Evolutionary conservation across 2,113 vertebrate genomes (phyloP).

Genomic region (Ifrita kowaldi): DNA sequence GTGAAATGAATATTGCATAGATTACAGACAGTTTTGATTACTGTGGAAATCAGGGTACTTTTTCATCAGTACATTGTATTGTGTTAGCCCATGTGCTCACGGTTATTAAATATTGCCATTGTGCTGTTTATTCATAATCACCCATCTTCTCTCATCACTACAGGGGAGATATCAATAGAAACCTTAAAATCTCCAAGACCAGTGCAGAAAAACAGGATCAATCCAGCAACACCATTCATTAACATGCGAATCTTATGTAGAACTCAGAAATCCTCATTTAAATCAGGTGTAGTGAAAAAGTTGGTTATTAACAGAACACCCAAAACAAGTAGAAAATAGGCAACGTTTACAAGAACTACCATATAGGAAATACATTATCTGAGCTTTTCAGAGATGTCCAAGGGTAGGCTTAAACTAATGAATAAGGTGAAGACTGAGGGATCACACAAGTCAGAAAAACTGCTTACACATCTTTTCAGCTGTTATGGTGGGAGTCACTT

Average conservation of each 20-base stretch:
- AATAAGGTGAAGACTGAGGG: background rate
- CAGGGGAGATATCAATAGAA: background rate
- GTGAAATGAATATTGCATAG: background rate
- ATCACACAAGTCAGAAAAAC: background rate
- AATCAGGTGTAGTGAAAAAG: background rate
- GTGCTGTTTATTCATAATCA: background rate
- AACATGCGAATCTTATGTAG: background rate
- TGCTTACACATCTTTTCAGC: background rate
- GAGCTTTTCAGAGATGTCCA: background rate
- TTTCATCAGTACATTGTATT: background rate
- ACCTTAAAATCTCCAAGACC: background rate
- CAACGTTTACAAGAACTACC: background rate
- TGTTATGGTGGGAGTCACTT: background rate
- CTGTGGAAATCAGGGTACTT: background rate
- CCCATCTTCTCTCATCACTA: background rate
- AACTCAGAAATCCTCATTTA: background rate
- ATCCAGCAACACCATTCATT: background rate
- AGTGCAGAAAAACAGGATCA: background rate
- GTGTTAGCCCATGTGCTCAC: background rate
- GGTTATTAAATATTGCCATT: background rate
- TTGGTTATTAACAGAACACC: background rate
- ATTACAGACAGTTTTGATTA: background rate
- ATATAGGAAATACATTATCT: background rate
- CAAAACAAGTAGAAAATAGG: background rate
- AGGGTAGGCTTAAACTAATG: background rate